phyloP scores from a whole-genome alignment of 2,888 invertebrate species.

The Dolichomitus sp. region DNA sequence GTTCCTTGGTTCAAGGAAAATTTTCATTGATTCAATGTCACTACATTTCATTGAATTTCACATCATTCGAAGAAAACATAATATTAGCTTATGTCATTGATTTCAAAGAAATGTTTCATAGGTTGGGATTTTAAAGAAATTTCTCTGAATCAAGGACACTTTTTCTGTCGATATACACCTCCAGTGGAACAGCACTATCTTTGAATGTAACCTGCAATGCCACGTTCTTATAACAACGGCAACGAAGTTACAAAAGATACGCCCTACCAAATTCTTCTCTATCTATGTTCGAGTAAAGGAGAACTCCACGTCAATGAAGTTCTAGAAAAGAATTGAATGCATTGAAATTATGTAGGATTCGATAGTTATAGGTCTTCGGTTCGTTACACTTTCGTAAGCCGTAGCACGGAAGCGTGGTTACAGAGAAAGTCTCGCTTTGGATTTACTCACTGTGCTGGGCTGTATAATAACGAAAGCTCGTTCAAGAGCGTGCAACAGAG shows the following conservation, averaged over 20 bases:
- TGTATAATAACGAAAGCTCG: conserved; percentile 49
- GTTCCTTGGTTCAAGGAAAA: no score
- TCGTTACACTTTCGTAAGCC: conserved; percentile 48
- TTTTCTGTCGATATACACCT: no score
- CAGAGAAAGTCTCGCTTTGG: conserved; percentile 4
- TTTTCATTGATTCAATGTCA: no score
- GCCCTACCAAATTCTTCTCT: background rate
- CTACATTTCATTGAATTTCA: no score
- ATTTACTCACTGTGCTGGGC: conserved; percentile 18
- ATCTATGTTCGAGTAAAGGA: conserved; percentile 4
- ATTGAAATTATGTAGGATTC: conserved; percentile 21
- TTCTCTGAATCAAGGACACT: no score
- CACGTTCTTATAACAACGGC: background rate
- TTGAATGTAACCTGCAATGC: background rate
- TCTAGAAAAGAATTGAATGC: conserved; percentile 21
- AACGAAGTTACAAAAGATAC: background rate
- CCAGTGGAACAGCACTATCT: background rate
- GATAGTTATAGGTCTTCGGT: conserved; percentile 37
- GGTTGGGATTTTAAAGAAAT: no score
- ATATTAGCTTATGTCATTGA: no score
- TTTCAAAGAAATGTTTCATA: no score
- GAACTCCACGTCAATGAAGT: background rate
- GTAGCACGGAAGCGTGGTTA: conserved; percentile 14
- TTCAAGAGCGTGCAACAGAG: conserved; percentile 24
- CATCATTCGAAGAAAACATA: no score